Evolutionary conservation across 2,888 invertebrate genomes (phyloP), one percentile per base, ranked within the genome.

Genomic region (Napeogenes sylphis): DNA sequence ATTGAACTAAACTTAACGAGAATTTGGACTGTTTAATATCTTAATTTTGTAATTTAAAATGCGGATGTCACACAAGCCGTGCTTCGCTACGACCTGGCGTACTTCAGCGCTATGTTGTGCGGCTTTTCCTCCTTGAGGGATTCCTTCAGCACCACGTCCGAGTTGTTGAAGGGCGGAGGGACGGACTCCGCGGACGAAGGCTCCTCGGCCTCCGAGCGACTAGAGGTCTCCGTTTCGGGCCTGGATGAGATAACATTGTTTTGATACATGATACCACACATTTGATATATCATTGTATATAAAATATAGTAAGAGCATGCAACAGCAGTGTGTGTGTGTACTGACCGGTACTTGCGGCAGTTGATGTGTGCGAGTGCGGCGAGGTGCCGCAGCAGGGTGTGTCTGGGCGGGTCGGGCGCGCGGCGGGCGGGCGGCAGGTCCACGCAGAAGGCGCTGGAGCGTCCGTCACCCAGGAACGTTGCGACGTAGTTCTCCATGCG

Each of bases 401-500:
- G 87, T 0, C 84, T 59, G 70, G 55, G 75, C 66, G 55, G 75
- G 68, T 63, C 75, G 75, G 6, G 64, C 14, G 63, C 62, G 45
- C 84, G 80, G 55, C 68, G 71, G 60, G 74, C 55, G 56, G 83
- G 73, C 5, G 89, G 91, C 69, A 90, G 74, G 81, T 91, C 91
- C 70, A 91, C 84, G 67, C 88, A 87, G 75, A 84, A 81, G 56
- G 78, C 75, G 74, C 77, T 81, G 51, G 54, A 53, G 56, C 92
- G 90, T 10, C 87, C 81, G 74, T 92, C 92, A 1, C 93, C 93
- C 58, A 93, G 84, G 81, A 93, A 93, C 64, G 92, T 89, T 33
- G 92, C 91, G 67, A 91, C 90, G 77, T 92, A 92, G 74, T 92
- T 91, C 80, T 93, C 92, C 71, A 90, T 85, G 65, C 87, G 88